A percentile compares a stretch with the other conserved stretches of the same genome.
Evolutionary conservation across 2,113 vertebrate species (phyloP).

Genomic region (Platichthys stellatus): DNA sequence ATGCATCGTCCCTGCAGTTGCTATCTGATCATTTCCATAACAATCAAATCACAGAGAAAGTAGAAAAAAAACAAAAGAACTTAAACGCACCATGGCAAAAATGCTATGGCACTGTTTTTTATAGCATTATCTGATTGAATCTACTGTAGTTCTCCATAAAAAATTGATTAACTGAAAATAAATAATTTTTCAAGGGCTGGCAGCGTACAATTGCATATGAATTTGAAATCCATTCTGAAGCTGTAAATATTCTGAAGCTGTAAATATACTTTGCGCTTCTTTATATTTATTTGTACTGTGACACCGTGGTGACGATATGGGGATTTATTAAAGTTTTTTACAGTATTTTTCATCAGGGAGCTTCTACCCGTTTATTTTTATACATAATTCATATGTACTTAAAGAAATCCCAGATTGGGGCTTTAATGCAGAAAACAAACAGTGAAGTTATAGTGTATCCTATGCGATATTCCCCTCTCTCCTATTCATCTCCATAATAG

Average conservation of each 20-base stretch:
- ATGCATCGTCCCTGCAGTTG: slow-evolving; percentile 22
- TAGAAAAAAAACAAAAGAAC: slow-evolving; percentile 35
- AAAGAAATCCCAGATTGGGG: slow-evolving; percentile 54
- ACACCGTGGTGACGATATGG: neutral
- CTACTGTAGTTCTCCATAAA: slow-evolving; percentile 44
- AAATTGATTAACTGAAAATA: slow-evolving; percentile 51
- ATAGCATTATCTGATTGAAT: slow-evolving; percentile 48
- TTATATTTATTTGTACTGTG: slow-evolving; percentile 36
- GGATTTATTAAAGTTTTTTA: slow-evolving; percentile 43
- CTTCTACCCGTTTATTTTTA: slow-evolving; percentile 29
- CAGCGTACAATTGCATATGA: slow-evolving; percentile 23
- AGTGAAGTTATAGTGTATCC: slow-evolving; percentile 93
- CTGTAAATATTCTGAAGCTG: slow-evolving; percentile 17
- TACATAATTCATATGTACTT: slow-evolving; percentile 58
- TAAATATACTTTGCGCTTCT: slow-evolving; percentile 26
- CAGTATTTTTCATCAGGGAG: slow-evolving; percentile 28
- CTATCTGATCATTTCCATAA: slow-evolving; percentile 75
- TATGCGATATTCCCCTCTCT: slow-evolving; percentile 92
- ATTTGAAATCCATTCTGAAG: slow-evolving; percentile 24
- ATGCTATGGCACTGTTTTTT: slow-evolving; percentile 32
- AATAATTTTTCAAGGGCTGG: slow-evolving; percentile 41
- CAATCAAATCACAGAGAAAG: slow-evolving; percentile 86
- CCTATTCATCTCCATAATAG: slow-evolving; percentile 99
- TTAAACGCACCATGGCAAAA: slow-evolving; percentile 24
- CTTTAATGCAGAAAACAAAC: slow-evolving; percentile 86